phyloP scores from a whole-genome alignment of 2,797 vertebrate genomes.

The Acanthiza pusilla region DNA sequence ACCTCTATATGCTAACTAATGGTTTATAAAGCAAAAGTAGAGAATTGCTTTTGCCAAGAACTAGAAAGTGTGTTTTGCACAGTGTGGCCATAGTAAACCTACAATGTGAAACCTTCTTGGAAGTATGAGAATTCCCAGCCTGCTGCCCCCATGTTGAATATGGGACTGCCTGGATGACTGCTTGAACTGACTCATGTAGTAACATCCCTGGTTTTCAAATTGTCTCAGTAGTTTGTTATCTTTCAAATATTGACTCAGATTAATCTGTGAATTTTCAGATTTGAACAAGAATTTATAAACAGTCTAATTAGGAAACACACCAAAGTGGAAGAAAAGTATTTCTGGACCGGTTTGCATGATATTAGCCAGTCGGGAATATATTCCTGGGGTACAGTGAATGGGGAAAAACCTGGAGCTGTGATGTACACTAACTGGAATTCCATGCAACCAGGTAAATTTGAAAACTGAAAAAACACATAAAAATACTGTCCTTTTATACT shows the following conservation, averaged over 20 bases:
- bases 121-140: not conserved
- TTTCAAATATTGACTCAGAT: not conserved
- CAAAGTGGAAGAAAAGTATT: constrained; percentile 74
- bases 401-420: constrained; percentile 53
- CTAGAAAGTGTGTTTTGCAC: not conserved
- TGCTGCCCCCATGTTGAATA: not conserved
- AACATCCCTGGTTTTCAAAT: not conserved
- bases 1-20: not conserved
- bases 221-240: not conserved
- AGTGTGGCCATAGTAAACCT: not conserved
- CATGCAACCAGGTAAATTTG: constrained; percentile 79
- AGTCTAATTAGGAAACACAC: constrained; percentile 81
- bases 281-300: constrained; percentile 93
- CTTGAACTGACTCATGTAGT: not conserved
- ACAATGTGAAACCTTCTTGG: not conserved
- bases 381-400: constrained; percentile 78
- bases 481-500: not conserved
- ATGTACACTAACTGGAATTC: constrained; percentile 88
- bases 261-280: constrained; percentile 75
- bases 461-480: not conserved
- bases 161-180: not conserved
- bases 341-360: constrained; percentile 91
- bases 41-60: not conserved
- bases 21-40: not conserved
- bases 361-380: constrained; percentile 80